Percentiles rank a stretch among this genome's conserved stretches.
These are phyloP conservation scores for Drosophila sp. DNA, from an alignment of 1,140 invertebrate genomes.

Conservation along the genomic window DNA sequence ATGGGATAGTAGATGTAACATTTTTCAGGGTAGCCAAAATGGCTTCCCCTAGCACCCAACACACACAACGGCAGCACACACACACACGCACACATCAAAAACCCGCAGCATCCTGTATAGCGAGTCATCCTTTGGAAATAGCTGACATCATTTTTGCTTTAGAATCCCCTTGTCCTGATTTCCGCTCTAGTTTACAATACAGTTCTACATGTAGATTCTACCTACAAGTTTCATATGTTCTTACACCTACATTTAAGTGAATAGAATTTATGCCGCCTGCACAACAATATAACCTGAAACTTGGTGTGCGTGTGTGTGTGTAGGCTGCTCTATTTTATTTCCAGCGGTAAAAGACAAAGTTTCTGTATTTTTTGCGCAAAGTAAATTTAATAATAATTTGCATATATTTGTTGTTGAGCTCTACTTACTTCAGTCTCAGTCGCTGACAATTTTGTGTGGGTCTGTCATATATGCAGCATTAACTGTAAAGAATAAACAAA, in stretches of 20 bases:
- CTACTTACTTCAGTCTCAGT: slow-evolving; percentile 68
- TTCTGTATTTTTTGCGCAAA: slow-evolving; percentile 6
- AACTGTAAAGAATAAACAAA: slow-evolving; percentile 53
- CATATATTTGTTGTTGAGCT: slow-evolving; percentile 50
- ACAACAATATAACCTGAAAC: slow-evolving; percentile 36
- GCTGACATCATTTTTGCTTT: slow-evolving; percentile 44
- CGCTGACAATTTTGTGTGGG: slow-evolving; percentile 54
- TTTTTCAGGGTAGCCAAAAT: background rate
- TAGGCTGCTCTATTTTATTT: slow-evolving; percentile 35
- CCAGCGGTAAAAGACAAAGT: slow-evolving; percentile 42
- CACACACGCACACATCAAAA: background rate
- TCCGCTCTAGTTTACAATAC: slow-evolving; percentile 16
- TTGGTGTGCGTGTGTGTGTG: slow-evolving; percentile 29
- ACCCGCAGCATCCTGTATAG: slow-evolving; percentile 13
- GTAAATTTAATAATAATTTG: slow-evolving; percentile 53
- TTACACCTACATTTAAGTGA: slow-evolving; percentile 37
- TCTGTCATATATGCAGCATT: slow-evolving; percentile 74
- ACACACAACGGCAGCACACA: background rate
- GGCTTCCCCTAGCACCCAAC: background rate
- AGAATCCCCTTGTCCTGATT: slow-evolving; percentile 30
- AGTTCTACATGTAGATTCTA: background rate
- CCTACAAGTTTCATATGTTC: background rate
- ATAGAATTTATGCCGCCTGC: slow-evolving; percentile 58
- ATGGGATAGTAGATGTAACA: no score
- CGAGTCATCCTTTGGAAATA: slow-evolving; percentile 27